phyloP scores from a whole-genome alignment of 2,888 invertebrate genomes.

The Pseudanteris insignis region DNA sequence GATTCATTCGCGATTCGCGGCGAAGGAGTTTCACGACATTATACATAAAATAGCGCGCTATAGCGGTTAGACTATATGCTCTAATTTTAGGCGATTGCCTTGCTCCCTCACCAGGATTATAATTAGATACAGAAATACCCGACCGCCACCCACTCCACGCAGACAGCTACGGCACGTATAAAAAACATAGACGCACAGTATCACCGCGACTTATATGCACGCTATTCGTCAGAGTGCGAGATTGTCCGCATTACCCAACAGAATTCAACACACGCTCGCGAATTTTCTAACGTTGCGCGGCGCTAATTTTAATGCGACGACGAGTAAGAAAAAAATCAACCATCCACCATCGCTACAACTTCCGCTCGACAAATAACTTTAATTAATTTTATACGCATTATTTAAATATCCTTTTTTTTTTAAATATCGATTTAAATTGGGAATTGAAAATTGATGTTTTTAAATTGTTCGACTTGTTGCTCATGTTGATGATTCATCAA shows the following conservation, averaged over 20 bases:
- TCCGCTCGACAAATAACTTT: too few relatives aligned
- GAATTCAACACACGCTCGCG: conserved; percentile 49
- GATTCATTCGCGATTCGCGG: conserved; percentile 43
- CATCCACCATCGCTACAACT: too few relatives aligned
- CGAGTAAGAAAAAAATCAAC: too few relatives aligned
- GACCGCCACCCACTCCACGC: conserved; percentile 57
- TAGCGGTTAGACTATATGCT: conserved; percentile 62
- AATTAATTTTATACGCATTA: too few relatives aligned
- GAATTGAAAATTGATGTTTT: too few relatives aligned
- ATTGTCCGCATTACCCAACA: conserved; percentile 48
- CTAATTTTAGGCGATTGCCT: conserved; percentile 66
- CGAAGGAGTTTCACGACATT: conserved; percentile 47
- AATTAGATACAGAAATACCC: conserved; percentile 66
- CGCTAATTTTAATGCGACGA: conserved; percentile 47
- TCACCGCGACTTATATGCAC: conserved; percentile 45
- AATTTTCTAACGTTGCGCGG: conserved; percentile 40
- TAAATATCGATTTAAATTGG: too few relatives aligned
- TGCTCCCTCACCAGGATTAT: conserved; percentile 65
- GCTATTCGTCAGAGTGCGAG: conserved; percentile 47
- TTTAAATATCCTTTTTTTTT: too few relatives aligned
- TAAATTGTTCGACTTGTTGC: too few relatives aligned
- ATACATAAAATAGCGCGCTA: conserved; percentile 57
- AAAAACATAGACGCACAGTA: conserved; percentile 50
- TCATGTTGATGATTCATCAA: too few relatives aligned
- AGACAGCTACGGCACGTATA: conserved; percentile 50